Conservation (phyloP, 2,888 invertebrate species). For the Teinopalpus imperialis region DNA sequence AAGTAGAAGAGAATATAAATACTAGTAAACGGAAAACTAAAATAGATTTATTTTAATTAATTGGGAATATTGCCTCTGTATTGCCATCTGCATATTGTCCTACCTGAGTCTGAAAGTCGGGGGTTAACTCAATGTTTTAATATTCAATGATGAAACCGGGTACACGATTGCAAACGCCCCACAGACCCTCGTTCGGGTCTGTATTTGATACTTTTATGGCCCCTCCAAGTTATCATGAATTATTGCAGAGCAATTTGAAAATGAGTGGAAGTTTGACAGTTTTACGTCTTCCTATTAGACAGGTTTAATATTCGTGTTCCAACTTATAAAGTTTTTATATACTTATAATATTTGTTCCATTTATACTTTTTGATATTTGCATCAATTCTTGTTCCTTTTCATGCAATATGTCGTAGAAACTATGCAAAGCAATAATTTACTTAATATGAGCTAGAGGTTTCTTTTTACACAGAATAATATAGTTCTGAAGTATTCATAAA, state of each 20-base stretch:
- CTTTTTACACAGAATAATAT: no score
- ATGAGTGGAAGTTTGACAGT: conserved; percentile 67
- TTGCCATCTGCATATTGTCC: neutral
- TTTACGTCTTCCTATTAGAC: conserved; percentile 51
- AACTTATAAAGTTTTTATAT: conserved; percentile 25
- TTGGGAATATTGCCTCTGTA: no score
- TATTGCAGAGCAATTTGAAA: conserved; percentile 71
- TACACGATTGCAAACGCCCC: conserved; percentile 35
- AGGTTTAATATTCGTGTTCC: conserved; percentile 27
- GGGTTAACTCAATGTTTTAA: conserved; percentile 59
- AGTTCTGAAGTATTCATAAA: no score
- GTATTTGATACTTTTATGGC: conserved; percentile 77
- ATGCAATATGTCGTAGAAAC: no score
- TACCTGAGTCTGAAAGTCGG: conserved; percentile 41
- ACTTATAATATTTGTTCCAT: no score
- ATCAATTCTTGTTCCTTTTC: no score
- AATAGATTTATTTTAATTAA: no score
- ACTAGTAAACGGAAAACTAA: no score
- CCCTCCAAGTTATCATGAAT: conserved; percentile 69
- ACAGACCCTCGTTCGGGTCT: conserved; percentile 45
- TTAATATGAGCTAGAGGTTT: no score
- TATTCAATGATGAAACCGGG: conserved; percentile 53
- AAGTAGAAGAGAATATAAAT: no score
- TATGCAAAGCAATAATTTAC: no score
- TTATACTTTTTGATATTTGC: no score